Evolutionary conservation across 2,113 vertebrate genomes (phyloP).

Genomic region (Crotalus viridis): DNA sequence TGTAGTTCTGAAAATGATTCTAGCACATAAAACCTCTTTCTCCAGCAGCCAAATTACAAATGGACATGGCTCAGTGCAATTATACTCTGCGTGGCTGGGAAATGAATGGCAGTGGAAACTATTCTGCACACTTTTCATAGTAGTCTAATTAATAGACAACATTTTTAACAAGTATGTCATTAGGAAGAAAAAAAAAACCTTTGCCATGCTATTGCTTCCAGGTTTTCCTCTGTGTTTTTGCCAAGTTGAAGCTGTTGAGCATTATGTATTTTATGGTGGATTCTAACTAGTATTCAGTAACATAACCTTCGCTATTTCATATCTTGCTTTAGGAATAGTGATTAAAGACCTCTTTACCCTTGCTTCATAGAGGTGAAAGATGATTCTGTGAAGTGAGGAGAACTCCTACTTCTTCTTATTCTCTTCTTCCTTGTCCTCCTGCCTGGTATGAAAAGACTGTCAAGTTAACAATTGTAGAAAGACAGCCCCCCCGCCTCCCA

Average conservation of each 20-base stretch:
- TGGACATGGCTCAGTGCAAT: not conserved
- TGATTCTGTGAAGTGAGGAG: not conserved
- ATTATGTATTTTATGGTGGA: not conserved
- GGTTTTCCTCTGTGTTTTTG: not conserved
- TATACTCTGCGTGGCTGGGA: not conserved
- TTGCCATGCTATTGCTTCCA: not conserved
- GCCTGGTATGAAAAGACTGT: conserved; percentile 19
- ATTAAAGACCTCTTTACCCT: not conserved
- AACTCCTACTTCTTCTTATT: not conserved
- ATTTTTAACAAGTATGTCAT: not conserved
- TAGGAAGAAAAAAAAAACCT: fast-evolving
- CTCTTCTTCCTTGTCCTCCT: not conserved
- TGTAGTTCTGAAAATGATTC: not conserved
- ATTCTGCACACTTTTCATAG: not conserved
- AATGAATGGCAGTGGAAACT: not conserved
- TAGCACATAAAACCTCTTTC: not conserved
- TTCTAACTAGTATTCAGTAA: not conserved
- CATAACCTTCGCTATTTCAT: not conserved
- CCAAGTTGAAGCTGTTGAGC: not conserved
- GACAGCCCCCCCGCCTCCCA: too few relatives aligned
- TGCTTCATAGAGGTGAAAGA: not conserved
- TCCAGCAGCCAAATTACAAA: not conserved
- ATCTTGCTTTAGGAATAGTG: not conserved
- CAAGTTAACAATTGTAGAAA: not conserved
- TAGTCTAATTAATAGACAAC: not conserved